Conservation (phyloP, 1,140 invertebrate genomes). For the Acarapis woodi region DNA sequence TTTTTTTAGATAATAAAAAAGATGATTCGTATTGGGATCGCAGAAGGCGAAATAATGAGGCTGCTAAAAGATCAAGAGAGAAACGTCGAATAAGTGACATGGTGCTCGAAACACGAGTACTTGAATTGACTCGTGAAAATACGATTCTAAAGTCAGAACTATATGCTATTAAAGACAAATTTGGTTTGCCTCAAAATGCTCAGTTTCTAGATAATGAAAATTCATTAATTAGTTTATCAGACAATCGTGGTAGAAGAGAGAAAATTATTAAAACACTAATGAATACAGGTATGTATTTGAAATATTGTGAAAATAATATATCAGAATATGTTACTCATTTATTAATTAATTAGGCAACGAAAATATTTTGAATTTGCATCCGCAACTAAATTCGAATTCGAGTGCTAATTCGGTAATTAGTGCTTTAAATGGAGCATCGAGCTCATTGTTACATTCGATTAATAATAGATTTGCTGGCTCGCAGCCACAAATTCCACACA, state of each 20-base stretch:
- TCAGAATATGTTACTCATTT: too few species aligned
- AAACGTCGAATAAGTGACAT: constrained; percentile 87
- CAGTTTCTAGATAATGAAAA: constrained; percentile 8
- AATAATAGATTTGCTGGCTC: too few species aligned
- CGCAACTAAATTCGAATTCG: background rate
- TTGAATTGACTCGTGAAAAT: constrained; percentile 79
- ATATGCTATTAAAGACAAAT: constrained; percentile 69
- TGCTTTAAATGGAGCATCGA: too few species aligned
- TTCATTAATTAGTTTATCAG: constrained; percentile 7
- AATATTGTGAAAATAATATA: too few species aligned
- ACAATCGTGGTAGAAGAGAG: constrained; percentile 7
- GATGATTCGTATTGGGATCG: constrained; percentile 93
- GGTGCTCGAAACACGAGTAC: constrained; percentile 70
- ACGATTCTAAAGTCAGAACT: constrained; percentile 69
- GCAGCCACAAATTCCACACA: too few species aligned
- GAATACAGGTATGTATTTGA: too few species aligned
- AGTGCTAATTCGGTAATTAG: background rate
- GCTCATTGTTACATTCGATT: too few species aligned
- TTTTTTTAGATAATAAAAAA: too few species aligned
- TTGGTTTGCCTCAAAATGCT: constrained; percentile 22
- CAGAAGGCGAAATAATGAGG: constrained; percentile 74
- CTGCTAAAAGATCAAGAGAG: constrained; percentile 70
- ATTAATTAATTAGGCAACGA: too few species aligned
- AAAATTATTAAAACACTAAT: constrained; percentile 6
- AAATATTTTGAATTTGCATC: background rate